These are phyloP conservation scores for Hedychridium roseum DNA, from an alignment of 2,888 invertebrate species.

Conservation along the genomic window DNA sequence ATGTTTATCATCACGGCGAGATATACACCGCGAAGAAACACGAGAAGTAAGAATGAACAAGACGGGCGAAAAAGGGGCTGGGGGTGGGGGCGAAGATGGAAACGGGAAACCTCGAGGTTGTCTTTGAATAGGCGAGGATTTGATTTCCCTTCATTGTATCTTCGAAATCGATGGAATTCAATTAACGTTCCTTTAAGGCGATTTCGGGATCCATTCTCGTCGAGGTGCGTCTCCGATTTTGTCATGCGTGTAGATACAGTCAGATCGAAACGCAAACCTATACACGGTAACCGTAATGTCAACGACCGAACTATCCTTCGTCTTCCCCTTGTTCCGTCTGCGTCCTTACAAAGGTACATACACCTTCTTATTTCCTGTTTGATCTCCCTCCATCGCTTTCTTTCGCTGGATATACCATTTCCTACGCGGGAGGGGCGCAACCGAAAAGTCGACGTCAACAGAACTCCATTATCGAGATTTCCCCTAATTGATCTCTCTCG, in stretches of 20 bases:
- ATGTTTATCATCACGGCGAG: not conserved
- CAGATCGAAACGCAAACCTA: no score
- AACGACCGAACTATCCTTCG: conserved; percentile 21
- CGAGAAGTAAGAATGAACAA: not conserved
- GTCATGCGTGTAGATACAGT: no score
- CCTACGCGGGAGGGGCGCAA: conserved; percentile 14
- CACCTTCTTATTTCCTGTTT: conserved; percentile 48
- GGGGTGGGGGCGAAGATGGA: not conserved
- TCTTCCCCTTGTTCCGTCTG: conserved; percentile 3
- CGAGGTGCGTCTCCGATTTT: no score
- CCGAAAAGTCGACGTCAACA: conserved; percentile 23
- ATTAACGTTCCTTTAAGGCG: conserved; percentile 52
- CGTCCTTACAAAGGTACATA: conserved; percentile 25
- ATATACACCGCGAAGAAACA: conserved; percentile 1
- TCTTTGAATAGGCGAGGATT: conserved; percentile 33
- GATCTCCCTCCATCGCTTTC: conserved; percentile 30
- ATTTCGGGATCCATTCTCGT: conserved; percentile 44
- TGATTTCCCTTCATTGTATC: conserved; percentile 45
- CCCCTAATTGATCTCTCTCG: conserved; percentile 51
- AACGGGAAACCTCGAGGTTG: conserved; percentile 28
- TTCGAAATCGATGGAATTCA: conserved; percentile 53
- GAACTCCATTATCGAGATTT: conserved; percentile 51
- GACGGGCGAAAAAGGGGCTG: conserved; percentile 8
- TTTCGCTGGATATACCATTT: conserved; percentile 25
- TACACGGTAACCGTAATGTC: conserved; percentile 29